These are phyloP conservation scores for Emys orbicularis DNA, from an alignment of 2,797 vertebrate species.

Conservation along the genomic window DNA sequence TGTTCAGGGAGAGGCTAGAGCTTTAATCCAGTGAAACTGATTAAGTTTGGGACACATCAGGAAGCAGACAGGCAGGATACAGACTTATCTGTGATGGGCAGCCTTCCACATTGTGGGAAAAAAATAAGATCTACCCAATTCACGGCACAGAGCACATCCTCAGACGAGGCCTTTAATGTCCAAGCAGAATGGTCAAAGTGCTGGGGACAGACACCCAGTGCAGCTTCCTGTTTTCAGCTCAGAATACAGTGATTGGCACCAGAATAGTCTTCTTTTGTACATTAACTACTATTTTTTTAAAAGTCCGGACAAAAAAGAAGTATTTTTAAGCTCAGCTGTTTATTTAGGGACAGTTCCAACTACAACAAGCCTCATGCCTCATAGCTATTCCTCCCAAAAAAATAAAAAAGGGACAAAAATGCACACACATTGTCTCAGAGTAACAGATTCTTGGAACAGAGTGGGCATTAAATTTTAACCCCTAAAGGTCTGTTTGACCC, in stretches of 20 bases:
- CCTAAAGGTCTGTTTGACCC: background rate
- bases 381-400: conserved; percentile 73
- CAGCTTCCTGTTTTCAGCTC: conserved; percentile 77
- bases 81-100: conserved; percentile 66
- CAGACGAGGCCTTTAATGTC: background rate
- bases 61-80: conserved; percentile 73
- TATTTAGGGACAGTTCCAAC: conserved; percentile 79
- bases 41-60: conserved; percentile 3
- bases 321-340: conserved; percentile 81
- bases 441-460: conserved; percentile 67
- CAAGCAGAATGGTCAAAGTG: background rate
- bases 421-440: conserved; percentile 68
- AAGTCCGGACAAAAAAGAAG: conserved; percentile 45
- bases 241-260: conserved; percentile 58
- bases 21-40: background rate
- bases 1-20: background rate
- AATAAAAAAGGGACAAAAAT: conserved; percentile 56
- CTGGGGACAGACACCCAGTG: conserved; percentile 57
- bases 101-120: conserved; percentile 53
- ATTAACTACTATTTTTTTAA: conserved; percentile 58
- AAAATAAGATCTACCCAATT: conserved; percentile 28
- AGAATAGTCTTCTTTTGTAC: conserved; percentile 66
- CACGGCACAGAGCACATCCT: conserved; percentile 61
- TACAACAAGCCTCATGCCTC: conserved; percentile 76
- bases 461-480: conserved; percentile 45